Base-by-base conservation (phyloP, 1,140 invertebrate species). In the Aradophagus sp. region DNA sequence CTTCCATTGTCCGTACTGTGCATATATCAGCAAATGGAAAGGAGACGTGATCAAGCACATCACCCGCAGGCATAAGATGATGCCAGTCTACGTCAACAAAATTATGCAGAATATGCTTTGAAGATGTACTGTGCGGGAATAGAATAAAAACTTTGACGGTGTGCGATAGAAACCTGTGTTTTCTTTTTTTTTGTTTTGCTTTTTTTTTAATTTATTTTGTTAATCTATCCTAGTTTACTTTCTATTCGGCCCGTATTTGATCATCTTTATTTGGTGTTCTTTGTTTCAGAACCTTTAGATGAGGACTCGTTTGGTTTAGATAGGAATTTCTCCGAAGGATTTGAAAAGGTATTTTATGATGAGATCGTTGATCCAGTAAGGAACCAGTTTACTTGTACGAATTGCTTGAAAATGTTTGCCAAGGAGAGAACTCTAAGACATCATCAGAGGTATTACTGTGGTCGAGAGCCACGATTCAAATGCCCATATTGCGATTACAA, bases 391-490 rank as follows among this genome's bases (percentile, higher is more conserved):
- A 26, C 36, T 5, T 79, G 75, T 32, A 41, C 44, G n/a, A 52
- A 67, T 19, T 76, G 76, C 32, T 44, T 39, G 5, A 73, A 73
- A 50, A 65, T 34, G 16, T 77, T 75, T 26, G 41, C 44, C 27
- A 65, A 68, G 32, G 59, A 59, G 20, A 72, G 52, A 31, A 68
- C 70, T 13, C 35, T 58, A 0, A 32, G 27, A 1, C 11, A 50
- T n/a, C 72, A 74, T 34, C 26, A 63, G 3, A 31, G 55, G 19
- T 39, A 91, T 89, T 91, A 93, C 80, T 93, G 92, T 80, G 91
- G 90, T 68, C 91, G 91, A 79, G 90, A 92, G 77, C 91, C 91
- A 1, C 90, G 92, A 76, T 92, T 92, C 76, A 89, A 89, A 73
- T 92, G 91, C 80, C 90, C 90, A 2, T 91, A 91, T 84, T 93